Conservation (phyloP, 2,797 vertebrate genomes). For the Gymnodraco acuticeps region DNA sequence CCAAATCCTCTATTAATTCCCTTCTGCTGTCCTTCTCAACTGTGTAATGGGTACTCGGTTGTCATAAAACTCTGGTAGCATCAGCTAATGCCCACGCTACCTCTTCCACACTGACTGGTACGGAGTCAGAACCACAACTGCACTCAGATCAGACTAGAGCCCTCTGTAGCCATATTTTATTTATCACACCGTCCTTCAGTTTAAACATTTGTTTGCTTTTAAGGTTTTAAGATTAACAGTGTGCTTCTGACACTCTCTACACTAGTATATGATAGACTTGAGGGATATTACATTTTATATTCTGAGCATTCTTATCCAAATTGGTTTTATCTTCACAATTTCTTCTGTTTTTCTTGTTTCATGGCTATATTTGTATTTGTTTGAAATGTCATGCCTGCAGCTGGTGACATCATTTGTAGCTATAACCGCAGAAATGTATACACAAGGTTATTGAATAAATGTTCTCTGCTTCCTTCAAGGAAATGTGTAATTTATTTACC, state of each 20-base stretch:
- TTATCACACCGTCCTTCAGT: conserved; percentile 45
- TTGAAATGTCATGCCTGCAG: neutral
- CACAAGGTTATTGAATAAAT: neutral
- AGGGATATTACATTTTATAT: neutral
- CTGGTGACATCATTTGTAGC: neutral
- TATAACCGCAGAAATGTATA: neutral
- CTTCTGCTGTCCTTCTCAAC: conserved; percentile 38
- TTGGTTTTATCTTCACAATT: neutral
- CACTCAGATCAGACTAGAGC: conserved; percentile 29
- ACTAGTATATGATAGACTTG: neutral
- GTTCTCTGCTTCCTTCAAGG: neutral
- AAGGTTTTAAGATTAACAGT: neutral
- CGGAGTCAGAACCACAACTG: conserved; percentile 36
- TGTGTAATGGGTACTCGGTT: conserved; percentile 64
- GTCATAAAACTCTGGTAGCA: conserved; percentile 55
- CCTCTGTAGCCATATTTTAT: conserved; percentile 65
- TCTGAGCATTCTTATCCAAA: neutral
- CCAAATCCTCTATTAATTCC: conserved; percentile 57
- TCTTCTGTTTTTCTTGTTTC: neutral
- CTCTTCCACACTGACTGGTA: conserved; percentile 4
- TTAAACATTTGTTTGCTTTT: conserved; percentile 33
- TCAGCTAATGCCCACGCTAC: conserved; percentile 33
- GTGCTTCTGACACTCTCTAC: neutral
- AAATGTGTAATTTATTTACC: conserved; percentile 21
- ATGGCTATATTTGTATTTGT: neutral